Base-by-base conservation (phyloP, 2,888 invertebrate species). In the Meganola albula region DNA sequence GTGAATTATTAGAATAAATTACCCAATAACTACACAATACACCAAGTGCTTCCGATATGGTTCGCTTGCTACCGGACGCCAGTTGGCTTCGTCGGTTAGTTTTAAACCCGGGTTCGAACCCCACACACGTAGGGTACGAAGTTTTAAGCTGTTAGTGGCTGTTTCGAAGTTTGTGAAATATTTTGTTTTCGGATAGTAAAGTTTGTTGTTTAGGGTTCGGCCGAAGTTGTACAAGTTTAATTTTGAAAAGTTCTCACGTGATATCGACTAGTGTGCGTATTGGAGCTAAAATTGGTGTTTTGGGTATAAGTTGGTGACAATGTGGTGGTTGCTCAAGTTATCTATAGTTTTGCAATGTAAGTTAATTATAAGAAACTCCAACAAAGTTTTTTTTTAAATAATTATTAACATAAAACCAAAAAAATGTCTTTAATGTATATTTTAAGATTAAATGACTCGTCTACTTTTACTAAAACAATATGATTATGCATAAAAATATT, bases 71-170 rank as follows among this genome's bases (percentile, higher is more conserved):
- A 64, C 73, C 78, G 80, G 77, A 74, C 76, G 77, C 64, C 77
- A 78, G 79, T 76, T 79, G 79, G 56, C 62, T 53, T 42, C 55
- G 71, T 58, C 76, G 75, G 78, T 82, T 82, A 84, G 83, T 84
- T 67, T 57, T 64, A 54, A 58, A 42, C 57, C 64, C 67, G 72
- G 75, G 62, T 74, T 76, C 66, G 70, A 79, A 78, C 82, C 78
- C 80, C 79, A 74, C 80, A 83, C 83, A 84, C 83, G 82, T 70
- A 58, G 53, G 55, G 52, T 46, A 43, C 45, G 51, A 39, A 49
- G 46, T 40, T 44, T 27, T 18, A 33, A 42, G 45, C 45, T 43
- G 37, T 34, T 34, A 44, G 46, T 37, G 37, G 41, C 37, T 37
- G 30, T 49, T 41, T 20, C 31, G 32, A 44, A 40, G 26, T 51